Base-by-base conservation (phyloP, 1,140 invertebrate species). In the Philopotamus ludificatus region DNA sequence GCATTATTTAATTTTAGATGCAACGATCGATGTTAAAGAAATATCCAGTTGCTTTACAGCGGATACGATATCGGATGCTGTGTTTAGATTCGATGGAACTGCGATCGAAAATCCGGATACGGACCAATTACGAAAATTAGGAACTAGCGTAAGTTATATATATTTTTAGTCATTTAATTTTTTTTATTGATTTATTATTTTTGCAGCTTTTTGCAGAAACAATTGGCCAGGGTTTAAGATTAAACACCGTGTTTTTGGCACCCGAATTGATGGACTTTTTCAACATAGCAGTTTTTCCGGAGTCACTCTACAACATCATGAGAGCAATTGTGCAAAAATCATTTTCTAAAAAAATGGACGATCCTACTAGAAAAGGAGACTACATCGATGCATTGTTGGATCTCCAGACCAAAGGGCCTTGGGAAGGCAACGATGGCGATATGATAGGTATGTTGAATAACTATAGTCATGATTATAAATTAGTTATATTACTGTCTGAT, bases 361-460 rank as follows among this genome's bases (percentile, higher is more conserved):
- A 28, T 53, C 42, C 0, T 18, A 58, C 42, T 22, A 16, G 41
- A 10, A 18, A 39, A 15, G 66, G 66, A 12, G 66, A 64, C 34
- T 68, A 68, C 23, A 64, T 68, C 3, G 66, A 64, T 51, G 47
- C 28, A 15, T 49, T 68, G 7, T 12, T 68, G 25, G 55, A 54
- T 2, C 16, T 68, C 51, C 49, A 49, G 7, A 34, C 44, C 0
- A 64, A 64, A 25, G 66, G 66, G 0, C n/a, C 61, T 8, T 68
- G 66, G 66, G 66, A 68, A 54, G 66, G 66, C 47, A 64, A 68
- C 22, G 21, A 63, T 25, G 66, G 66, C 26, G 61, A 68, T 39
- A 68, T 68, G 3, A 68, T 68, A 15, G 61, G 66, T 68, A 41
- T 50, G 18, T 3, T 25, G 49, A 1, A 12, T 22, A 1, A 9